A percentile compares a stretch with the other conserved stretches of the same genome.
Evolutionary conservation across 2,888 invertebrate species (phyloP).

Genomic region (Chrysina gloriosa): DNA sequence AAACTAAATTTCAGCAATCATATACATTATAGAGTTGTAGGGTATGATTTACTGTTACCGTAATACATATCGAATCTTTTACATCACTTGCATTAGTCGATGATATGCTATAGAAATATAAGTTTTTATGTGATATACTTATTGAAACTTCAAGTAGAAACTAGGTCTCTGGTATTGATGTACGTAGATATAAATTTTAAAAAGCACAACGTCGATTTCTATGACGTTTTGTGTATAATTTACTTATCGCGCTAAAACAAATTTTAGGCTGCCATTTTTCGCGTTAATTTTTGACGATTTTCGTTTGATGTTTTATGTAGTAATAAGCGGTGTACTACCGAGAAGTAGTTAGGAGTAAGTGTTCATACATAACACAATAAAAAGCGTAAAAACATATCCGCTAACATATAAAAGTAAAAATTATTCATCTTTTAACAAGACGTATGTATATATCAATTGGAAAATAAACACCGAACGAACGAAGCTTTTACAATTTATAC

Average conservation of each 20-base stretch:
- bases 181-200: not conserved
- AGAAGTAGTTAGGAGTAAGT: not conserved
- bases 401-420: slow-evolving; percentile 3
- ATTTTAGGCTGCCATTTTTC: slow-evolving; percentile 11
- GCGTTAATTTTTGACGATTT: not conserved
- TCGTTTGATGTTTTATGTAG: slow-evolving; percentile 11
- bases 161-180: too few relatives aligned
- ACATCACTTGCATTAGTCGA: not conserved
- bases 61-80: slow-evolving; percentile 4
- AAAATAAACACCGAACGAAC: not conserved
- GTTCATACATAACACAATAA: slow-evolving; percentile 7
- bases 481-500: not conserved
- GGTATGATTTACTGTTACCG: not conserved
- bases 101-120: not conserved
- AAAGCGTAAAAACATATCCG: slow-evolving; percentile 33
- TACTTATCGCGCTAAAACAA: not conserved
- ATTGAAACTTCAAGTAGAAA: too few relatives aligned
- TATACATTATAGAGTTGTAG: not conserved
- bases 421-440: not conserved
- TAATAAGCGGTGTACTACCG: slow-evolving; percentile 1
- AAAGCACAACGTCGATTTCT: not conserved
- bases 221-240: not conserved
- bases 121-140: not conserved
- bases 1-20: not conserved
- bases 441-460: not conserved